Evolutionary conservation across 1,140 invertebrate species (phyloP).

Genomic region (Chionoecetes opilio): DNA sequence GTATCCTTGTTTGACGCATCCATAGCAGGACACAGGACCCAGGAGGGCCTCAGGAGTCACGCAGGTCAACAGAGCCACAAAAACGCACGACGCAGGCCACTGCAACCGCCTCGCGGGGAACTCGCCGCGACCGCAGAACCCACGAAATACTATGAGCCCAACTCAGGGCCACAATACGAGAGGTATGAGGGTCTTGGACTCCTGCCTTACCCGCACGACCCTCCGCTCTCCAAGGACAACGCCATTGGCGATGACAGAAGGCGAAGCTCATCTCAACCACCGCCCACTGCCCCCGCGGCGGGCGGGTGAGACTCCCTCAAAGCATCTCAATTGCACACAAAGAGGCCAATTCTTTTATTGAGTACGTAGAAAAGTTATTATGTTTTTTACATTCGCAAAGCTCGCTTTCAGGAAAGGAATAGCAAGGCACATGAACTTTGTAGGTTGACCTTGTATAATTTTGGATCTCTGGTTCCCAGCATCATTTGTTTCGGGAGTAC

Average conservation of each 20-base stretch:
- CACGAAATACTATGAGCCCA: background rate
- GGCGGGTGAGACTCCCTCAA: background rate
- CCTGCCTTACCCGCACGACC: background rate
- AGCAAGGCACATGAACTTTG: too few species aligned
- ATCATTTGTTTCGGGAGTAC: too few species aligned
- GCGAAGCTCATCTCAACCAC: background rate
- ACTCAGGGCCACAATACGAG: background rate
- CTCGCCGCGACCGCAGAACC: background rate
- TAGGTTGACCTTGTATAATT: too few species aligned
- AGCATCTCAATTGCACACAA: background rate
- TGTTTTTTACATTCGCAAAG: too few species aligned
- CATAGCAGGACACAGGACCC: too few species aligned
- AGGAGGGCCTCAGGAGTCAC: background rate
- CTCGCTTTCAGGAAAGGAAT: too few species aligned
- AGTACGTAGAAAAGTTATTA: too few species aligned
- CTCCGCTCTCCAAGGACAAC: background rate
- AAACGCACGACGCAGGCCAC: background rate
- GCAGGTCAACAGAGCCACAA: background rate
- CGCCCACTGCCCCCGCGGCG: background rate
- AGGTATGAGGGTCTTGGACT: conserved; percentile 33
- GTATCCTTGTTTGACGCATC: background rate
- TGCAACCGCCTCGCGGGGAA: background rate
- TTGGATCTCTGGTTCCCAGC: too few species aligned
- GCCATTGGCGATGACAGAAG: background rate
- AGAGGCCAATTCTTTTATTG: too few species aligned